Base-by-base conservation (phyloP, 2,888 invertebrate genomes). In the Gibbula magus region DNA sequence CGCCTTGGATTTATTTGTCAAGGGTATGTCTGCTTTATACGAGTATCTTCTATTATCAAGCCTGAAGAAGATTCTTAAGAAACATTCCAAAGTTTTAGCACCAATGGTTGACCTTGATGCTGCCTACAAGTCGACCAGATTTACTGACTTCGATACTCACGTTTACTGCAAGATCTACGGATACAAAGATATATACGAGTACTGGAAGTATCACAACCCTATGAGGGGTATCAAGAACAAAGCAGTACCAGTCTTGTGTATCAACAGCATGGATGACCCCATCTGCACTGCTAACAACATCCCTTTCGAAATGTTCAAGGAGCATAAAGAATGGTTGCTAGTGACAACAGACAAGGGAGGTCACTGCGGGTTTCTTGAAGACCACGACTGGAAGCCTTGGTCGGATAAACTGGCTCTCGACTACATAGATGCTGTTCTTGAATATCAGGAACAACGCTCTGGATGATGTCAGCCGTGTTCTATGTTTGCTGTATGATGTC, bases 311-410 rank as follows among this genome's bases (percentile, higher is more conserved):
- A 81, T 91, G 7, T 91, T 89, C 84, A 85, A 84, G 18, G 86
- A 86, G 67, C 88, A 89, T 81, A 91, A 91, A 0, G 88, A 91
- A 77, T 89, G 91, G 75, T 85, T 92, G 61, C 86, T 92, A 83
- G 85, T 86, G 0, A 84, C 86, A 1, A 85, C 89, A n/a, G 82
- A 89, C 35, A 81, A 82, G 20, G 92, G 92, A 7, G 92, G 92
- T 0, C 91, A 92, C 82, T 89, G 89, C 80, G 91, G 91, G 7
- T 92, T 91, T 81, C 75, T 89, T 5, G 88, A 90, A 29, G 81
- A 84, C 39, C 78, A 85, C 2, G 61, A 80, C 10, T 83, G 84
- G 5, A 74, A 83, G 10, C 85, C 86, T 0, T 90, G 90, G 90
- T 86, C 89, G 0, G 89, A 89, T 53, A 85, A 81, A 70, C 77